Base-by-base conservation (phyloP, 2,113 vertebrate species). In the Phyllostomus discolor region DNA sequence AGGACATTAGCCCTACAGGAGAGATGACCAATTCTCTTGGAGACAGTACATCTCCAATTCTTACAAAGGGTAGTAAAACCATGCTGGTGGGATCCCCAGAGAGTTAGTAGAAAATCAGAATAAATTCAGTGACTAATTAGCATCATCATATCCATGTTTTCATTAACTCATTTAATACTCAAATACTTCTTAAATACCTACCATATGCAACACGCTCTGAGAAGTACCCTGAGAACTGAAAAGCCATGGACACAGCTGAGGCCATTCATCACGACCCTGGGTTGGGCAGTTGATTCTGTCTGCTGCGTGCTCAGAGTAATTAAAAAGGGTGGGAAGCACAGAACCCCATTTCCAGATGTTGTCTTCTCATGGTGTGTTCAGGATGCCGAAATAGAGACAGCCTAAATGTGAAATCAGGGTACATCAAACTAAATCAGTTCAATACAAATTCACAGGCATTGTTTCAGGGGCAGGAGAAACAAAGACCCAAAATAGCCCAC, bases 271-370 rank as follows among this genome's bases (percentile, higher is more conserved):
- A 78, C 73, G 50, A 81, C 33, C 69, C 31, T 38, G 41, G 11
- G 46, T 87, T 91, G 54, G 57, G 35, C 38, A 48, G 82, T 50
- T 73, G 73, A 82, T 82, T 94, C 84, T 88, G 59, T 26, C n/a
- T 31, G 50, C 59, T 94, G 83, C 0, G 2, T 78, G 81, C 67
- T 92, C 82, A 86, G 35, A 84, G 46, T 86, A 96, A 95, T 96
- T 85, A 84, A 90, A 90, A 90, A 85, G 57, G 35, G 66, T 81
- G 57, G 70, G 93, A 90, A 94, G 91, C 90, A 95, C 69, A 92
- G 91, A 96, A 82, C 35, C 46, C 52, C 54, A 9, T 62, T 78
- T 85, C 83, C 94, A 94, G 88, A 97, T 97, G 89, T 88, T 88
- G 11, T 57, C 87, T 92, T 88, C 88, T 84, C 19, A 31, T 54